Percentiles rank a stretch among this genome's conserved stretches.
Evolutionary conservation across 1,140 invertebrate species (phyloP).

Genomic region (Tribolium madens): DNA sequence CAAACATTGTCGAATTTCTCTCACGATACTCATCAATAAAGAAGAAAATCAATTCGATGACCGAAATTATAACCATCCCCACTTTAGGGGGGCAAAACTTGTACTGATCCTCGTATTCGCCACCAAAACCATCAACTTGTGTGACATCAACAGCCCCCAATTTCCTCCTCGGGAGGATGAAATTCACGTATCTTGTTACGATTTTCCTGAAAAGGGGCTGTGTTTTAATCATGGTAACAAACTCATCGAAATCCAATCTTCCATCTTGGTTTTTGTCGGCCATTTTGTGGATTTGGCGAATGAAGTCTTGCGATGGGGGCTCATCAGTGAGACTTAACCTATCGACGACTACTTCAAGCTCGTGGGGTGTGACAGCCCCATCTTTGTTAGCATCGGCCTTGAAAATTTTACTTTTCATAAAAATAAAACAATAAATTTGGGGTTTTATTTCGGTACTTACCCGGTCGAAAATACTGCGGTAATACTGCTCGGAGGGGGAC

Average conservation of each 20-base stretch:
- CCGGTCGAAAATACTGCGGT: constrained; percentile 47
- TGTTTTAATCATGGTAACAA: constrained; percentile 79
- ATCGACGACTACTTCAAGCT: constrained; percentile 76
- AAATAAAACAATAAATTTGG: too few species aligned
- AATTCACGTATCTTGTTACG: constrained; percentile 49
- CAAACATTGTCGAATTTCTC: constrained; percentile 63
- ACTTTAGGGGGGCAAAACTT: constrained; percentile 87
- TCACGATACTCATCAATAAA: constrained; percentile 71
- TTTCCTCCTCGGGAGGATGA: constrained; percentile 64
- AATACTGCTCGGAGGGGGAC: constrained; percentile 46
- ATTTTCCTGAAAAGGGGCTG: constrained; percentile 72
- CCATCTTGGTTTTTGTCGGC: constrained; percentile 81
- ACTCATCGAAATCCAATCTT: constrained; percentile 82
- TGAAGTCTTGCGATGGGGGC: constrained; percentile 79
- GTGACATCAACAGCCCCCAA: not conserved
- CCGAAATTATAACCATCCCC: constrained; percentile 84
- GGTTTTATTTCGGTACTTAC: constrained; percentile 55
- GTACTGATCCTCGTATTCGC: constrained; percentile 86
- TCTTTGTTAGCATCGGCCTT: constrained; percentile 83
- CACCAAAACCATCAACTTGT: constrained; percentile 38
- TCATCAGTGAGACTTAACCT: constrained; percentile 72
- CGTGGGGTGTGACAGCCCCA: constrained; percentile 78
- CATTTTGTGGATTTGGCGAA: constrained; percentile 77
- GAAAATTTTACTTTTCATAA: constrained; percentile 57
- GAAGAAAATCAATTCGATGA: constrained; percentile 79